Conservation (phyloP, 1,140 invertebrate species). For the Drosophila arawakana region DNA sequence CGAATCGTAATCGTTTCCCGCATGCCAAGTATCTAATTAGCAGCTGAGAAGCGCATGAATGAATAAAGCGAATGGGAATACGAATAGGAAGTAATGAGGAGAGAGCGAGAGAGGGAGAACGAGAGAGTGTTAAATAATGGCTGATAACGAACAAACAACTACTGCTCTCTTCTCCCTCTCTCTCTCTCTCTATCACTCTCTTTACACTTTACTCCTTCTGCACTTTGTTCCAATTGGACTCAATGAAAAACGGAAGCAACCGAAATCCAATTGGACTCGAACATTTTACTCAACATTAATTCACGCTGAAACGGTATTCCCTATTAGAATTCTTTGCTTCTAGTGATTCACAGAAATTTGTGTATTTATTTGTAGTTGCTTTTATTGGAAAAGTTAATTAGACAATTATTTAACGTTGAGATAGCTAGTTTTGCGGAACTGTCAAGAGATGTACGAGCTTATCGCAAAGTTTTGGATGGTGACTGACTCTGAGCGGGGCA, state of each 20-base stretch:
- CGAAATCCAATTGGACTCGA: slow-evolving; percentile 14
- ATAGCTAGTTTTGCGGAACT: not conserved
- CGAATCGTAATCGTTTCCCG: slow-evolving; percentile 26
- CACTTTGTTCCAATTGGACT: slow-evolving; percentile 17
- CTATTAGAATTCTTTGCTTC: not conserved
- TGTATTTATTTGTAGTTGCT: not conserved
- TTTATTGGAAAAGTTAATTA: slow-evolving; percentile 6
- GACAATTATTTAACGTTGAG: not conserved
- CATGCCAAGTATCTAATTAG: slow-evolving; percentile 59
- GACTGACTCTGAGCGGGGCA: not conserved
- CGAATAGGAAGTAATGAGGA: slow-evolving; percentile 19
- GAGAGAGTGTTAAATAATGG: slow-evolving; percentile 2
- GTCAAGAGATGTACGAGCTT: slow-evolving; percentile 1
- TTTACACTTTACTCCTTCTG: not conserved
- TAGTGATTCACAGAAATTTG: slow-evolving; percentile 9
- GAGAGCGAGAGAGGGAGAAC: not conserved
- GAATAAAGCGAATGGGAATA: slow-evolving; percentile 29
- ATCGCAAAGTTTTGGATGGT: not conserved
- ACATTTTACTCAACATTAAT: not conserved
- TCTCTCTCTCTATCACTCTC: not conserved
- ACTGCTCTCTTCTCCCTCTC: too few species aligned
- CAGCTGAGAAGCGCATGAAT: slow-evolving; percentile 28
- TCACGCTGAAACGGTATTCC: not conserved
- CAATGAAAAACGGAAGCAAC: slow-evolving; percentile 2
- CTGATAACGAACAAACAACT: not conserved